Evolutionary conservation across 2,797 vertebrate genomes (phyloP), one percentile per base, ranked within the genome.

Genomic region (Acanthiza pusilla): DNA sequence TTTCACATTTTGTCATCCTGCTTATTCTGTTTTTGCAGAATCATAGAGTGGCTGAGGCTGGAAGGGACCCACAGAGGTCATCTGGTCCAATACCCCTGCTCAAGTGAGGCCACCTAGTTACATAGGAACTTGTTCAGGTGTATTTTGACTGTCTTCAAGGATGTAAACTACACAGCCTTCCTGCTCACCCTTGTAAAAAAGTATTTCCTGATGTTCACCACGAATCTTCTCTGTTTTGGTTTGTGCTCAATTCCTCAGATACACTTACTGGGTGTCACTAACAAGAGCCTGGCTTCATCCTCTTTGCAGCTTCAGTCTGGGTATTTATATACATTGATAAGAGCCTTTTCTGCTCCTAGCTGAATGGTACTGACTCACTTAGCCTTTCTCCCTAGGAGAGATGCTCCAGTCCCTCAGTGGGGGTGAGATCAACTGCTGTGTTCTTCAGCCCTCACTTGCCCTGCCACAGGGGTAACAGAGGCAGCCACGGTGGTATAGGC

Each of bases 41-140:
- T 66, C 21, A 36, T 7, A 36, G 48, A 25, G 48, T 48, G 45
- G 15, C 29, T 77, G 34, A 61, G 47, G 47, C 78, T 87, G 50
- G n/a, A 86, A 77, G 61, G 30, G 53, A 62, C 20, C 15, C 81
- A 11, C 30, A 26, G 45, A 89, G 19, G 8, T 75, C 36, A 50
- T n/a, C 57, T 91, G 21, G 23, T 77, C 13, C 66, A 55, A 20
- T 63, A 6, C 3, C 16, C 8, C 23, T 60, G 29, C 40, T 48
- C 20, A 51, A 50, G 38, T 26, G 78, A 16, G 42, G 12, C 36
- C 32, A 22, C 27, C 40, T 58, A 66, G 54, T 63, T 65, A 51
- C 0, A 0, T 10, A 50, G 32, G 34, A 42, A 32, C 12, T 20
- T 48, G 22, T 87, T 20, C 32, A 70, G 72, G 10, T 4, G 2